phyloP scores from a whole-genome alignment of 2,113 vertebrate species.

The Caranx ignobilis region DNA sequence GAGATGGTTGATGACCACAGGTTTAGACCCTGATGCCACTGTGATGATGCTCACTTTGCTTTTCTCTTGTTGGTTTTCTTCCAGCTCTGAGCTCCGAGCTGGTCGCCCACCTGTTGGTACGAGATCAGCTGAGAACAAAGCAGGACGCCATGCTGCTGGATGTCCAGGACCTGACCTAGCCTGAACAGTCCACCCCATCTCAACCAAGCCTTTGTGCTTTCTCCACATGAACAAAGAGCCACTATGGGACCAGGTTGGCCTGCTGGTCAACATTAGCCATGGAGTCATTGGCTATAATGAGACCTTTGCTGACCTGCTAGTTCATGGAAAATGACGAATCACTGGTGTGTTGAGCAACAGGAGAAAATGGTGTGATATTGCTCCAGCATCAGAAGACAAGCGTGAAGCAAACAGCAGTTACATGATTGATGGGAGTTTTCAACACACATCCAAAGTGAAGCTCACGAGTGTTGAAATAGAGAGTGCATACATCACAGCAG shows the following conservation, averaged over 20 bases:
- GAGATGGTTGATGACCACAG: too few relatives aligned
- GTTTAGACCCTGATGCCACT: too few relatives aligned
- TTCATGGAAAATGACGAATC: not conserved
- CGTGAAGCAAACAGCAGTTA: not conserved
- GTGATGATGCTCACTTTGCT: not conserved
- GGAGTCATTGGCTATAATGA: not conserved
- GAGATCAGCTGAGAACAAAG: conserved; percentile 83
- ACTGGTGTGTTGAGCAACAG: not conserved
- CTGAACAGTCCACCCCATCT: not conserved
- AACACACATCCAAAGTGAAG: not conserved
- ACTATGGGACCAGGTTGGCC: conserved; percentile 11
- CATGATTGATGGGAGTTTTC: not conserved
- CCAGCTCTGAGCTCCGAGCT: conserved; percentile 83
- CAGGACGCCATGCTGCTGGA: conserved; percentile 86
- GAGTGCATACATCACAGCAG: not conserved
- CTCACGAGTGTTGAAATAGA: not conserved
- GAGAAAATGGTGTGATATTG: not conserved
- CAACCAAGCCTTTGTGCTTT: not conserved
- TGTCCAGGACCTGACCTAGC: conserved; percentile 83
- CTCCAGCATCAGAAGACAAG: not conserved
- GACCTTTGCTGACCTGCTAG: not conserved
- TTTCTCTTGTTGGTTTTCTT: conserved; percentile 2
- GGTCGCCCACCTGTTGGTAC: conserved; percentile 78
- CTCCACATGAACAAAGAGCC: not conserved
- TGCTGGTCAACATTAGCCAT: not conserved